Conservation (phyloP, 2,797 vertebrate genomes). For the Stomatorhinus walkeri region DNA sequence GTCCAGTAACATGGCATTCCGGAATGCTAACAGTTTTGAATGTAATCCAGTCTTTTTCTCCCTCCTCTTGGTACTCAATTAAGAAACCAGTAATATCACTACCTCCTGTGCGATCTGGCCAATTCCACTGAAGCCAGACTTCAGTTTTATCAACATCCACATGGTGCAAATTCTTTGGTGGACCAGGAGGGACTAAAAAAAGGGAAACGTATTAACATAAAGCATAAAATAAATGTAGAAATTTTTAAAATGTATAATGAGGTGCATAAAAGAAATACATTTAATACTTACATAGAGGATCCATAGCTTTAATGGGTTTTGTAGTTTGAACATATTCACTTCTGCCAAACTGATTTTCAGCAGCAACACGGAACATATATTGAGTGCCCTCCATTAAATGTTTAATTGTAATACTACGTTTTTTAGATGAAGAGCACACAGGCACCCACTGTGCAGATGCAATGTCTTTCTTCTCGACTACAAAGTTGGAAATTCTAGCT, state of each 20-base stretch:
- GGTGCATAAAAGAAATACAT: not conserved
- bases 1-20: conserved; percentile 85
- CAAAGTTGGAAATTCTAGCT: conserved; percentile 87
- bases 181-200: conserved; percentile 85
- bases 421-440: conserved; percentile 91
- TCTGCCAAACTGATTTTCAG: conserved; percentile 93
- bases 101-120: conserved; percentile 93
- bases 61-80: conserved; percentile 95
- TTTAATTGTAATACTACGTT: conserved; percentile 84
- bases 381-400: conserved; percentile 87
- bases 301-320: conserved; percentile 88
- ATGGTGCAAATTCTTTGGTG: conserved; percentile 94
- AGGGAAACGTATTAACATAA: not conserved
- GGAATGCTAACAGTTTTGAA: conserved; percentile 91
- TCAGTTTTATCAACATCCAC: conserved; percentile 92
- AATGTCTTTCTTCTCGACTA: conserved; percentile 92
- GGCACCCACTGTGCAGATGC: conserved; percentile 84
- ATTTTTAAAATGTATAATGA: not conserved
- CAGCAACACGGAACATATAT: conserved; percentile 91
- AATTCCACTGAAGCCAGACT: conserved; percentile 92
- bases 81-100: conserved; percentile 94
- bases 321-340: conserved; percentile 80
- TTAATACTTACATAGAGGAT: conserved; percentile 86
- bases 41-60: conserved; percentile 80
- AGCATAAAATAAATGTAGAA: not conserved